Conservation (phyloP, 2,113 vertebrate species). For the Holacanthus passer region DNA sequence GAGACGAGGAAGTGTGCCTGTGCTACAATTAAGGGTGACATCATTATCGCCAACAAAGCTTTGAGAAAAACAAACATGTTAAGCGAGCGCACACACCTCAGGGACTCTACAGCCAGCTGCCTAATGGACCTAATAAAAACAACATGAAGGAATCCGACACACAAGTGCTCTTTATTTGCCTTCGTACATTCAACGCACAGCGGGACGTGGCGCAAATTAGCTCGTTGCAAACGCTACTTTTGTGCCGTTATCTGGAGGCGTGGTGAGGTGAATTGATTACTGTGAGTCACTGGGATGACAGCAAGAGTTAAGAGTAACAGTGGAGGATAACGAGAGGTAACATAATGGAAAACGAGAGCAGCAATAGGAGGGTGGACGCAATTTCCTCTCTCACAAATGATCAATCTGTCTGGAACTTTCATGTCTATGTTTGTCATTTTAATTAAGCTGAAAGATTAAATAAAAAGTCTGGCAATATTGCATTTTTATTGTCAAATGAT, state of each 20-base stretch:
- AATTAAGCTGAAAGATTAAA: too few species aligned
- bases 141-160: constrained; percentile 60
- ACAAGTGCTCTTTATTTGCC: constrained; percentile 38
- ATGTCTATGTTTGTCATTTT: too few species aligned
- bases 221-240: constrained; percentile 30
- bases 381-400: too few species aligned
- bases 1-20: constrained; percentile 54
- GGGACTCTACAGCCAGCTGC: constrained; percentile 50
- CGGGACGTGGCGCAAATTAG: constrained; percentile 28
- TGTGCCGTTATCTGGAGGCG: constrained; percentile 26
- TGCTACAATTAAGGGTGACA: constrained; percentile 67
- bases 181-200: background rate
- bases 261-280: constrained; percentile 7
- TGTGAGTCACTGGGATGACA: constrained; percentile 17
- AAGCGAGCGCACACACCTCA: constrained; percentile 48
- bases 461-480: too few species aligned
- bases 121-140: constrained; percentile 66
- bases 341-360: too few species aligned
- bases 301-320: background rate
- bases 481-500: too few species aligned
- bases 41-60: constrained; percentile 74
- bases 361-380: too few species aligned
- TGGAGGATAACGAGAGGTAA: background rate
- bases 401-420: too few species aligned
- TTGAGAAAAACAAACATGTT: constrained; percentile 78